Percentiles rank a stretch among this genome's conserved stretches.
These are phyloP conservation scores for Cantharis rufa DNA, from an alignment of 2,888 invertebrate genomes.

Conservation along the genomic window DNA sequence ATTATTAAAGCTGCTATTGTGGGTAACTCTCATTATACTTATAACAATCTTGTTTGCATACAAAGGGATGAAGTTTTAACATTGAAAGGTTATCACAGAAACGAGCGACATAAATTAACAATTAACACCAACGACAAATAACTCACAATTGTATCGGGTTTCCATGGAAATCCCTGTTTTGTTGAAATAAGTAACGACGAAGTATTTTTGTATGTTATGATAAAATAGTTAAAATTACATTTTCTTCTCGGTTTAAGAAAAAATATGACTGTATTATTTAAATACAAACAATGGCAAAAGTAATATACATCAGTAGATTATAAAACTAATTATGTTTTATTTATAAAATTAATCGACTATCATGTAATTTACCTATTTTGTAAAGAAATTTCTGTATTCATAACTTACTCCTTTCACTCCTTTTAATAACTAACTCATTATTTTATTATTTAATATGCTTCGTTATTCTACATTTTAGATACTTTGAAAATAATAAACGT, in stretches of 20 bases:
- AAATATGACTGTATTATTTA: not conserved
- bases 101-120: slow-evolving; percentile 38
- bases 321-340: not conserved
- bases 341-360: not conserved
- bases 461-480: not conserved
- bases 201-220: slow-evolving; percentile 37
- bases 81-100: slow-evolving; percentile 33
- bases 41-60: slow-evolving; percentile 12
- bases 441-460: not conserved
- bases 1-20: slow-evolving; percentile 18
- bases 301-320: not conserved
- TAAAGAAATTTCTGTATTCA: not conserved
- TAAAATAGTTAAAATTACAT: not conserved
- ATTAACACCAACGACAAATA: slow-evolving; percentile 51
- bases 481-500: not conserved
- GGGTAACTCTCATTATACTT: slow-evolving; percentile 12
- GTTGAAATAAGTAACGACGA: slow-evolving; percentile 49
- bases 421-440: not conserved
- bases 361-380: not conserved
- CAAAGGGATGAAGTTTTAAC: slow-evolving; percentile 32
- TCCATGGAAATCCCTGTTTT: slow-evolving; percentile 52
- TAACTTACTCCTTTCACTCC: not conserved
- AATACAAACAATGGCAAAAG: not conserved
- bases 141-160: slow-evolving; percentile 53
- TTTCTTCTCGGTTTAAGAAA: not conserved